Conservation (phyloP, 23 tunicate species). For the Ciona savignyi region DNA sequence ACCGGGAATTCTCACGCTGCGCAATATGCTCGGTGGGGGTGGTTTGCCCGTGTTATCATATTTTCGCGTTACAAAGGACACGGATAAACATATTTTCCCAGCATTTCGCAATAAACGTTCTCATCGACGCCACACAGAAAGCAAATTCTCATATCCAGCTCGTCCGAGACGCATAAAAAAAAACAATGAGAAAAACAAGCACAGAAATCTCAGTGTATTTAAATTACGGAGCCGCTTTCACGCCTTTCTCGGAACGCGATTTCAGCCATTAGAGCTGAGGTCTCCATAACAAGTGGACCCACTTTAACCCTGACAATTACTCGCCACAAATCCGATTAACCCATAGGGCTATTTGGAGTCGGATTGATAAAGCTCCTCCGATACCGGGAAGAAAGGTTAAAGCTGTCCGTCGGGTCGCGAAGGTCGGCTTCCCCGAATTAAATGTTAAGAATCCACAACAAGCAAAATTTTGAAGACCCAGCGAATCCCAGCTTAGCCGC, state of each 20-base stretch:
- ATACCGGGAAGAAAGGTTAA: not conserved
- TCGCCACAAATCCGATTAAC: not conserved
- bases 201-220: no score
- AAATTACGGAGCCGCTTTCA: no score
- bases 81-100: not conserved
- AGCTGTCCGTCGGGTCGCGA: not conserved
- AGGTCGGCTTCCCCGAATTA: not conserved
- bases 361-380: not conserved
- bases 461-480: not conserved
- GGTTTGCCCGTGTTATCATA: not conserved
- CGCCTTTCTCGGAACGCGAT: no score
- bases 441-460: not conserved
- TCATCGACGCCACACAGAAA: no score
- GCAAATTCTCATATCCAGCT: no score
- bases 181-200: no score
- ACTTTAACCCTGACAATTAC: conserved; percentile 1
- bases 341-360: not conserved
- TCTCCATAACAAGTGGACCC: no score
- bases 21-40: not conserved
- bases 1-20: not conserved
- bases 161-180: no score
- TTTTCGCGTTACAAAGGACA: not conserved
- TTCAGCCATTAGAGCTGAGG: no score
- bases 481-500: not conserved
- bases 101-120: no score